Base-by-base conservation (phyloP, 2,888 invertebrate species). In the Acrobeloides nanus region DNA sequence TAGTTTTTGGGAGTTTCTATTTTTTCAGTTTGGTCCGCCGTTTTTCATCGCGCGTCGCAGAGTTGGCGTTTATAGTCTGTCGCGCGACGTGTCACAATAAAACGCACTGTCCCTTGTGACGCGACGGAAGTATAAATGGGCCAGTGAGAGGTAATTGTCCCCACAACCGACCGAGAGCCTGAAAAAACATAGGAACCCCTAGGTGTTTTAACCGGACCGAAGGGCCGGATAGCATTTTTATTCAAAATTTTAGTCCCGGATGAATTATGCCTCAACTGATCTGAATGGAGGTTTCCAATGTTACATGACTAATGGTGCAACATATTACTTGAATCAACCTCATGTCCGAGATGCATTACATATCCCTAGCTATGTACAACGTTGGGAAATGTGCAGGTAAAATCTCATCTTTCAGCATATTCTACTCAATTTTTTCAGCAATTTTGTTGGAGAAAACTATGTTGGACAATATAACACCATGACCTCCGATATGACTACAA, bases 261-360 rank as follows among this genome's bases (percentile, higher is more conserved):
- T 56, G 31, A 66, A 65, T 47, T 66, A 62, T 26, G 31, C 60
- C 8, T 66, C 65, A 4, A 68, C 67, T 21, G 66, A 66, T 39
- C 51, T 59, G 29, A 60, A 52, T 20, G 65, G 62, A 7, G 65
- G 66, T 21, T 64, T 57, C 43, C 61, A 62, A 33, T 68, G 68
- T 52, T 68, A 59, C 55, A 55, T 53, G 31, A 41, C 33, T 24
- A 46, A 33, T 18, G 62, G 61, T 17, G 38, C 54, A 7, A 38
- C 48, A 32, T 38, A 51, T 25, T 68, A 68, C 37, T 50, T 68
- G 32, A 52, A 38, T 25, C 59, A 52, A 21, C 17, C 48, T 12
- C 60, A 59, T 35, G 68, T 68, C 10, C 55, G 68, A 25, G 57
- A 60, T 35, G 62, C 62, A 6, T 56, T 68, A 6, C 63, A 68